Evolutionary conservation across 2,888 invertebrate genomes (phyloP).

Genomic region (Lasioglossum leucozonium): DNA sequence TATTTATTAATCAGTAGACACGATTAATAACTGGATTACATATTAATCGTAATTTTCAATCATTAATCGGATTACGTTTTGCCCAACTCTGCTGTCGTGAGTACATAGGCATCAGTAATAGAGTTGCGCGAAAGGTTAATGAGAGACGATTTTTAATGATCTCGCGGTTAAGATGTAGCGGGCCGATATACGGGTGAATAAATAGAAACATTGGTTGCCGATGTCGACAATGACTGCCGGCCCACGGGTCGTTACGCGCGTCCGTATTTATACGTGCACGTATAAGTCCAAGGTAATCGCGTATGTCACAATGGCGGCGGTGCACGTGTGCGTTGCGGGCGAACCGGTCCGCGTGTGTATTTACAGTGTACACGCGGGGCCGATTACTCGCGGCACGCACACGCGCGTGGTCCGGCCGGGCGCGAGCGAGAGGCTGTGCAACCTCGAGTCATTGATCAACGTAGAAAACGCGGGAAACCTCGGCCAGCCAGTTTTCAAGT

Average conservation of each 20-base stretch:
- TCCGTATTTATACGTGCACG: conserved; percentile 57
- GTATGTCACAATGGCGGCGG: conserved; percentile 79
- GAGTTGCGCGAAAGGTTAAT: conserved; percentile 53
- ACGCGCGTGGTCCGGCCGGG: neutral
- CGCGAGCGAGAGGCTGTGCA: conserved; percentile 46
- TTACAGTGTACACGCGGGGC: conserved; percentile 14
- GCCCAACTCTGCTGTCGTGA: no score
- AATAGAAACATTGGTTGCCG: conserved; percentile 43
- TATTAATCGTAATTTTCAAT: no score
- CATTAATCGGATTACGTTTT: no score
- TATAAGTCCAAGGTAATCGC: conserved; percentile 82
- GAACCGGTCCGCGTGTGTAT: conserved; percentile 30
- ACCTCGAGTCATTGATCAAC: conserved; percentile 77
- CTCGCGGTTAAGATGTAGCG: neutral
- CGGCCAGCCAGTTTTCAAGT: conserved; percentile 30
- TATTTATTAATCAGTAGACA: no score
- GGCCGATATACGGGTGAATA: neutral
- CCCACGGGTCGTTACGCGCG: conserved; percentile 59
- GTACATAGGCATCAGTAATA: conserved; percentile 42
- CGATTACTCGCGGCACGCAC: conserved; percentile 13
- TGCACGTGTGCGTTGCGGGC: conserved; percentile 50
- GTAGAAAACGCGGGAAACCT: conserved; percentile 75
- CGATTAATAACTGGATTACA: no score
- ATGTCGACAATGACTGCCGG: conserved; percentile 63
- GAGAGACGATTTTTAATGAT: conserved; percentile 46